A percentile compares a stretch with the other conserved stretches of the same genome.
These are phyloP conservation scores for Caerostris extrusa DNA, from an alignment of 1,140 invertebrate genomes.

Conservation along the genomic window DNA sequence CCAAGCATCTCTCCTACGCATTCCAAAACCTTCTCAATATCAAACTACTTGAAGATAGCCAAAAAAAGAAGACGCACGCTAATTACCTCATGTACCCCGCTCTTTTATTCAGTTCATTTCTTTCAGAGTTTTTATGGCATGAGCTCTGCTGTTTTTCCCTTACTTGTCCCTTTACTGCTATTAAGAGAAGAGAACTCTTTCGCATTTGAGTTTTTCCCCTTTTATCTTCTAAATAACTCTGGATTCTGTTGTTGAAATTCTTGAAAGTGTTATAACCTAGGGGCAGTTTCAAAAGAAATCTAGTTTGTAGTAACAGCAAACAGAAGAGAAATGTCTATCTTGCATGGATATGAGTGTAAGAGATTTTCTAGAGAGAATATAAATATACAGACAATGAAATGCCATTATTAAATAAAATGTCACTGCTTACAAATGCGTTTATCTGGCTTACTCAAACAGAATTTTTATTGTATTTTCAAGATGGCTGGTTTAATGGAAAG, in stretches of 20 bases:
- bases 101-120: constrained; percentile 48
- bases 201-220: background rate
- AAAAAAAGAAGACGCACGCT: constrained; percentile 33
- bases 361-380: too few relatives aligned
- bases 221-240: background rate
- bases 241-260: constrained; percentile 26
- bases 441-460: too few relatives aligned
- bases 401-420: too few relatives aligned
- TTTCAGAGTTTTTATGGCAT: constrained; percentile 8
- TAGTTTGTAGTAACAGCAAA: constrained; percentile 38
- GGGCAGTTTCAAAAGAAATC: constrained; percentile 13
- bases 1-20: background rate
- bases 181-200: constrained; percentile 26
- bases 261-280: constrained; percentile 5
- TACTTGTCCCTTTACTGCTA: constrained; percentile 8
- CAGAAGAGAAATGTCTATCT: background rate
- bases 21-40: background rate
- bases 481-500: too few relatives aligned
- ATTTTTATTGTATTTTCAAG: too few relatives aligned
- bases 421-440: too few relatives aligned
- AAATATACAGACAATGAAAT: too few relatives aligned
- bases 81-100: constrained; percentile 51
- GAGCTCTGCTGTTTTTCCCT: background rate
- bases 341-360: background rate
- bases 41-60: background rate